Conservation (phyloP, 1,140 invertebrate genomes). For the Drosophila setifemur region DNA sequence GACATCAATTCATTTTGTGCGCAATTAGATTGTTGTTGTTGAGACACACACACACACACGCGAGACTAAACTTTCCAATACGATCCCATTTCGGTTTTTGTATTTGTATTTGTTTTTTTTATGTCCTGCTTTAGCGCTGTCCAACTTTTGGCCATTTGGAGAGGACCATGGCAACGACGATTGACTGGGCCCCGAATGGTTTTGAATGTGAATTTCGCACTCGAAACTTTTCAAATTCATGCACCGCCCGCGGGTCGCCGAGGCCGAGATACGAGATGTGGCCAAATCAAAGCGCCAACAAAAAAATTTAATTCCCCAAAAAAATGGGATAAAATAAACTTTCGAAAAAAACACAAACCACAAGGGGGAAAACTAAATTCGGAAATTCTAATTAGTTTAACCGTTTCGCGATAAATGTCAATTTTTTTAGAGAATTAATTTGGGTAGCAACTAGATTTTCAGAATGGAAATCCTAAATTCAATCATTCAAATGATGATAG, state of each 20-base stretch:
- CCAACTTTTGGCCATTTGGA: slow-evolving; percentile 62
- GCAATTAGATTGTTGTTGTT: slow-evolving; percentile 73
- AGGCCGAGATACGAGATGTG: slow-evolving; percentile 5
- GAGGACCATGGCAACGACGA: slow-evolving; percentile 36
- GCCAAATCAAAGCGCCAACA: slow-evolving; percentile 46
- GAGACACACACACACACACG: slow-evolving; percentile 22
- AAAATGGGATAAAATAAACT: slow-evolving; percentile 11
- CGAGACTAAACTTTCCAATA: slow-evolving; percentile 47
- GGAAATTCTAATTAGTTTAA: slow-evolving; percentile 27
- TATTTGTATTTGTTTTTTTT: too few relatives aligned
- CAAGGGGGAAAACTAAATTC: neutral
- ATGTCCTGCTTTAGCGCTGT: slow-evolving; percentile 32
- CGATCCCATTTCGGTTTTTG: slow-evolving; percentile 18
- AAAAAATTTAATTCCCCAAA: slow-evolving; percentile 22
- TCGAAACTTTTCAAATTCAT: slow-evolving; percentile 60
- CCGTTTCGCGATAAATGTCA: too few relatives aligned
- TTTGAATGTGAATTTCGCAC: slow-evolving; percentile 61
- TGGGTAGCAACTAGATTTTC: too few relatives aligned
- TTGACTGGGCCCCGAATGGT: slow-evolving; percentile 47
- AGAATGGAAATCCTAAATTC: too few relatives aligned
- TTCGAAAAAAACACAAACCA: too few relatives aligned
- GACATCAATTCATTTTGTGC: slow-evolving; percentile 78
- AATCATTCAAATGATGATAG: too few relatives aligned
- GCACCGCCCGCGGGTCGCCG: too few relatives aligned
- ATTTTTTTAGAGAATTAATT: too few relatives aligned